Conservation (phyloP, 2,797 vertebrate species). For the Thripadectes ignobilis region DNA sequence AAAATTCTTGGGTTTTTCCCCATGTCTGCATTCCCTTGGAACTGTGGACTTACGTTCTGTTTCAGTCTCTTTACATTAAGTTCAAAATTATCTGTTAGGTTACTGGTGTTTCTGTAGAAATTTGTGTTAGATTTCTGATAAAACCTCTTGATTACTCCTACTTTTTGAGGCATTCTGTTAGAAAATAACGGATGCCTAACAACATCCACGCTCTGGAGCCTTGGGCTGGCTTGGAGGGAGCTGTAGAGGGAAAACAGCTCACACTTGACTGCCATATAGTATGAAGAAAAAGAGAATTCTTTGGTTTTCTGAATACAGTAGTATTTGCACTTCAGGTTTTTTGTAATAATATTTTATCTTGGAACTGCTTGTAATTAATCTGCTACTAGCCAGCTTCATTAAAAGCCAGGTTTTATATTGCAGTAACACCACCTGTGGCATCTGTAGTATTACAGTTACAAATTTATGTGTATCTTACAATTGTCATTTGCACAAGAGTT, state of each 20-base stretch:
- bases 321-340: not conserved
- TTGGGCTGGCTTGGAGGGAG: not conserved
- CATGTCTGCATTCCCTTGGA: not conserved
- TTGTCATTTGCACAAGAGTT: not conserved
- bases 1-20: not conserved
- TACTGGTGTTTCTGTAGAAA: not conserved
- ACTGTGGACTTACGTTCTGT: not conserved
- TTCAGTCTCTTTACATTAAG: not conserved
- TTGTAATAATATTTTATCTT: not conserved
- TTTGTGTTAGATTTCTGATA: not conserved
- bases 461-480: not conserved
- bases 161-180: not conserved
- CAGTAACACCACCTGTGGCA: not conserved
- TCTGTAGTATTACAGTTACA: not conserved
- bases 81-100: not conserved
- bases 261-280: not conserved
- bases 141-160: not conserved
- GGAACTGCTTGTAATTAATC: not conserved
- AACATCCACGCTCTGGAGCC: not conserved
- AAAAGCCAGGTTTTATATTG: not conserved
- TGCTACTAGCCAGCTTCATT: not conserved
- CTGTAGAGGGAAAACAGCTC: not conserved
- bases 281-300: not conserved
- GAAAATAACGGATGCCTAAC: not conserved
- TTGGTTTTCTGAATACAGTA: not conserved